Base-by-base conservation (phyloP, 2,797 vertebrate genomes). In the Sebastes matsubarae region DNA sequence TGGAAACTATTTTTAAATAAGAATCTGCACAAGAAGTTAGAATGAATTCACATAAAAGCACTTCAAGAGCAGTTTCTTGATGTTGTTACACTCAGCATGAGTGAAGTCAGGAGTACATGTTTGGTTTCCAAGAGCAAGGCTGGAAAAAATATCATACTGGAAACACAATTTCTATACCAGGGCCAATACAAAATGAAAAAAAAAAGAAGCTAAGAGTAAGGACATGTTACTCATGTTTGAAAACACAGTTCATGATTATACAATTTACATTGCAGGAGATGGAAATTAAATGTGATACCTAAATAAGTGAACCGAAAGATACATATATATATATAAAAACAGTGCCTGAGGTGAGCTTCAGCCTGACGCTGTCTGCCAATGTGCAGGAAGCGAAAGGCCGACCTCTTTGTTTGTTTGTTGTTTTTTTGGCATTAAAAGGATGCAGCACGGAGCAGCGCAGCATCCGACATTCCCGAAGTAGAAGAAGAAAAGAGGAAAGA, bases 311-410 rank as follows among this genome's bases (percentile, higher is more conserved):
- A 74, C 65, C 2, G 50, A 80, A 76, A 68, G 60, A 64, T 77
- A 80, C 58, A 84, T 54, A 71, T 34, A 63, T 30, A 61, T 72
- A 50, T 22, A 22, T 10, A 64, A 83, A 95, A 96, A 96, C 87
- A 88, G 88, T 81, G 96, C 96, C 96, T 96, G 96, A 97, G 96
- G 96, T 97, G 96, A 95, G 95, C 91, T 92, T 95, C 96, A 96
- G 96, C 96, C 95, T 95, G 93, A 94, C 93, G 90, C 94, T 91
- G 94, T 91, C 96, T 73, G 78, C 85, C 72, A 58, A 72, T n/a
- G 91, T 85, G 67, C 66, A 60, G 68, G 18, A 60, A 75, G 68
- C 30, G 63, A 78, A 68, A 72, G 83, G 66, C 81, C 4, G 57
- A 80, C 54, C 75, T 80, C 76, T 77, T 72, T 24, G 27, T 74